Evolutionary conservation across 2,888 invertebrate species (phyloP).

Genomic region (Hemicrepidius hirtus): DNA sequence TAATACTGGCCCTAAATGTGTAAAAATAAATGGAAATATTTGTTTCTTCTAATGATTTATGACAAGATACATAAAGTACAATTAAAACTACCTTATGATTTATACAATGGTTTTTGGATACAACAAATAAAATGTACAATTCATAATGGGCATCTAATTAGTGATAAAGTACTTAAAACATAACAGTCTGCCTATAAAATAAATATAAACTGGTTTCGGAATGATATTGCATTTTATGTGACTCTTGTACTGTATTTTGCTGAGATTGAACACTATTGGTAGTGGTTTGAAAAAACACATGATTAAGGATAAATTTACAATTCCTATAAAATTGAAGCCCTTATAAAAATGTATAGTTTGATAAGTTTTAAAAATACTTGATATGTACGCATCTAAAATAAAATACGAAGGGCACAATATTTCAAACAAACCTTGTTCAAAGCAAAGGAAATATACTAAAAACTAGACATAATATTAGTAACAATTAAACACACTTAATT

Average conservation of each 20-base stretch:
- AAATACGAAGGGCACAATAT: conserved; percentile 37
- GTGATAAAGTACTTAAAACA: conserved; percentile 33
- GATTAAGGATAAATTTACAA: conserved; percentile 16
- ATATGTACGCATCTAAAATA: conserved; percentile 48
- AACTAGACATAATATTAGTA: conserved; percentile 44
- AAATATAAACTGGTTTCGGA: conserved; percentile 43
- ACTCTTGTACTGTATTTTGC: conserved; percentile 39
- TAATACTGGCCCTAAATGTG: too few relatives aligned
- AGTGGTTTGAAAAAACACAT: background rate
- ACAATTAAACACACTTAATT: conserved; percentile 39
- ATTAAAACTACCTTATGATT: conserved; percentile 48
- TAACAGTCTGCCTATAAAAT: conserved; percentile 34
- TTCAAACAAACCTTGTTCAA: conserved; percentile 46
- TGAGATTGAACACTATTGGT: conserved; percentile 34
- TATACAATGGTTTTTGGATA: conserved; percentile 49
- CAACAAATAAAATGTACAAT: conserved; percentile 48
- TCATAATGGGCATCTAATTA: conserved; percentile 33
- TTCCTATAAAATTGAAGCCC: conserved; percentile 34
- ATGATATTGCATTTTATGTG: conserved; percentile 46
- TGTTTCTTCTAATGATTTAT: conserved; percentile 42
- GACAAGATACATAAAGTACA: conserved; percentile 46
- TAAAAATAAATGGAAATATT: background rate
- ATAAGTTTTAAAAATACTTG: conserved; percentile 45
- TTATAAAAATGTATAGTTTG: conserved; percentile 41
- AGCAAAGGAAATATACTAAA: conserved; percentile 30